Evolutionary conservation across 2,797 vertebrate genomes (phyloP).

Genomic region (Sebastes miniatus): DNA sequence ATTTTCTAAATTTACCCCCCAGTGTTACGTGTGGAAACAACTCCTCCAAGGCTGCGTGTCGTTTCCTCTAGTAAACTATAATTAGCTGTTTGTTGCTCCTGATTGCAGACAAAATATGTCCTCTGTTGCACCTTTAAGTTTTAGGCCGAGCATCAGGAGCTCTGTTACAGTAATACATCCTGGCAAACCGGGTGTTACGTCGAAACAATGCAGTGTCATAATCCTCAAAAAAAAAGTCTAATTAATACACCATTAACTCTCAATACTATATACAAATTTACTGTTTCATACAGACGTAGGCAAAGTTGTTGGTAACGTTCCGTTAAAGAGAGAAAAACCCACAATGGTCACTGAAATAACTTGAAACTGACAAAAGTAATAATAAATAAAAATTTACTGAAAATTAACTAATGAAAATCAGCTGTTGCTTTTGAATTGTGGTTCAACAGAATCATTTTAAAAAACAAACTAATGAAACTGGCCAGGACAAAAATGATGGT

Average conservation of each 20-base stretch:
- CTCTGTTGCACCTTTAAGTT: background rate
- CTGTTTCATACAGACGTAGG: no score
- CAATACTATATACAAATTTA: background rate
- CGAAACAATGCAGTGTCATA: background rate
- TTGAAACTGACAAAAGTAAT: no score
- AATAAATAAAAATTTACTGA: no score
- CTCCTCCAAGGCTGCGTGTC: slow-evolving; percentile 11
- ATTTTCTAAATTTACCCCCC: slow-evolving; percentile 43
- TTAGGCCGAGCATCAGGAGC: background rate
- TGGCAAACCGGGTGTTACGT: background rate
- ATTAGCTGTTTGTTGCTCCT: slow-evolving; percentile 60
- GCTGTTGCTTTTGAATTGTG: no score
- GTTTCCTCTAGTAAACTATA: slow-evolving; percentile 58
- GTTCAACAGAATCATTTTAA: no score
- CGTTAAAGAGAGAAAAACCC: no score
- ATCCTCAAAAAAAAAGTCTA: background rate
- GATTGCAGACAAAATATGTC: slow-evolving; percentile 65
- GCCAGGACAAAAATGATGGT: no score
- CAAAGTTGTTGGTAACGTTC: no score
- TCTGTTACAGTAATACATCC: background rate
- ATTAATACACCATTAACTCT: background rate
- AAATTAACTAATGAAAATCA: no score
- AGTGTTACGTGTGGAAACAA: slow-evolving; percentile 32
- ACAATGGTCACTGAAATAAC: no score
- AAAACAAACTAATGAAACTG: no score